Evolutionary conservation across 2,888 invertebrate genomes (phyloP), one percentile per base, ranked within the genome.

Genomic region (Toxonevra muliebris): DNA sequence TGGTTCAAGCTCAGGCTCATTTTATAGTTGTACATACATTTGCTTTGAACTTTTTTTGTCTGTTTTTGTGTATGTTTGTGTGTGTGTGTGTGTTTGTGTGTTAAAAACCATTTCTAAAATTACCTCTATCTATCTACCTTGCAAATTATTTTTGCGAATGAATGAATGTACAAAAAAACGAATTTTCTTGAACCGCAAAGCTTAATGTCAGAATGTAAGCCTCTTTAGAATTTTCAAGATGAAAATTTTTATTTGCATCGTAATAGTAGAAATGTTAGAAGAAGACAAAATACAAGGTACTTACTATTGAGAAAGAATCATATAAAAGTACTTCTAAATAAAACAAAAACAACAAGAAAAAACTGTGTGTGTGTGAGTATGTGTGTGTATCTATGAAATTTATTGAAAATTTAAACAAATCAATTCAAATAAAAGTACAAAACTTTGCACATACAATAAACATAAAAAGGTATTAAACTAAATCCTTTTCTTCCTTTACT

Each of bases 341-440:
- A 30, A 13, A 9, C 17, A 57, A 57, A 11, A 40, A 8, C 19
- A 20, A 20, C n/a, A n/a, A n/a, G n/a, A n/a, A n/a, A n/a, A n/a
- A n/a, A n/a, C n/a, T 30, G 30, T 30, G 20, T 15, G 19, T 12
- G 19, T 12, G 54, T 17, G 17, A 5, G 17, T 11, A 8, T 19
- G 20, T 15, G 3, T 17, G 54, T 11, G 15, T n/a, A 48, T n/a
- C 48, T n/a, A 48, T 15, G 13, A 15, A 48, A 48, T 48, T 48
- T 48, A 48, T 48, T 48, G 48, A 48, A 48, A n/a, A n/a, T 48
- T 48, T 48, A 48, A 48, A 48, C 48, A 48, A 48, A 48, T 48
- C 48, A 48, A 48, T 48, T 48, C 48, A 48, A 48, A 48, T 48
- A 48, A 48, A 48, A 48, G 15, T 15, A 13, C 5, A 48, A 2